Percentiles rank a stretch among this genome's conserved stretches.
These are phyloP conservation scores for Anguilla pacifica DNA, from an alignment of 2,797 vertebrate genomes.

Conservation along the genomic window DNA sequence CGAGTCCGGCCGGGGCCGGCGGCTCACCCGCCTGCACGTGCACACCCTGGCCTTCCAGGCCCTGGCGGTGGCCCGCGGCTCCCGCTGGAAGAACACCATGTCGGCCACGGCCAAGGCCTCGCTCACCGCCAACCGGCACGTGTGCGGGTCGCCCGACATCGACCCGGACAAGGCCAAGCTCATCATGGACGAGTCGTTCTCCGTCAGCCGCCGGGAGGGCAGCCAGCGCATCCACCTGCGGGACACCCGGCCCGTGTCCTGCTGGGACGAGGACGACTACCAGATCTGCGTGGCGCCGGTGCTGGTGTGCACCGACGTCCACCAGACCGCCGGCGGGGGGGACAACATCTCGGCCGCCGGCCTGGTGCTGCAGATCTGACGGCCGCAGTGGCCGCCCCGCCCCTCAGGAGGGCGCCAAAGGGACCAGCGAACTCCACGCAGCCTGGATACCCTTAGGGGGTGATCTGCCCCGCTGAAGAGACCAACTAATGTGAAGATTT, in stretches of 20 bases:
- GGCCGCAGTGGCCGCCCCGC: background rate
- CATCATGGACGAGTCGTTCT: conserved; percentile 86
- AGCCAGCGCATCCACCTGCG: conserved; percentile 78
- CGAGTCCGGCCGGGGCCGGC: conserved; percentile 50
- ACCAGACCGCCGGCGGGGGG: conserved; percentile 83
- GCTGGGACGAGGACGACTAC: conserved; percentile 79
- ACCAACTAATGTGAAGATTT: conserved; percentile 19
- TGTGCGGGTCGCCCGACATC: conserved; percentile 81
- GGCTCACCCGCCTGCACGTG: conserved; percentile 77
- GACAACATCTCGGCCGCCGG: conserved; percentile 85
- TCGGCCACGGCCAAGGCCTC: conserved; percentile 83
- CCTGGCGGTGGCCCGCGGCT: conserved; percentile 75
- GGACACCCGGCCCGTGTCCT: conserved; percentile 77
- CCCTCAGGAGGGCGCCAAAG: background rate
- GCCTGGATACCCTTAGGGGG: background rate
- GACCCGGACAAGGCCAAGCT: conserved; percentile 80
- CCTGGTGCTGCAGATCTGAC: conserved; percentile 80
- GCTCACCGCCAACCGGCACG: conserved; percentile 82
- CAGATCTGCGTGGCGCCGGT: conserved; percentile 84
- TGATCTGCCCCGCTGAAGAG: background rate
- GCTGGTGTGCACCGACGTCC: conserved; percentile 84
- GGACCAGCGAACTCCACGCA: background rate
- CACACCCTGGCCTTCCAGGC: conserved; percentile 85
- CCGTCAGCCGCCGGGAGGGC: conserved; percentile 74
- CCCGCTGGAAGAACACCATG: conserved; percentile 86